A percentile compares a stretch with the other conserved stretches of the same genome.
Conservation (phyloP, 2,113 vertebrate genomes). For the Oreocharis arfaki region DNA sequence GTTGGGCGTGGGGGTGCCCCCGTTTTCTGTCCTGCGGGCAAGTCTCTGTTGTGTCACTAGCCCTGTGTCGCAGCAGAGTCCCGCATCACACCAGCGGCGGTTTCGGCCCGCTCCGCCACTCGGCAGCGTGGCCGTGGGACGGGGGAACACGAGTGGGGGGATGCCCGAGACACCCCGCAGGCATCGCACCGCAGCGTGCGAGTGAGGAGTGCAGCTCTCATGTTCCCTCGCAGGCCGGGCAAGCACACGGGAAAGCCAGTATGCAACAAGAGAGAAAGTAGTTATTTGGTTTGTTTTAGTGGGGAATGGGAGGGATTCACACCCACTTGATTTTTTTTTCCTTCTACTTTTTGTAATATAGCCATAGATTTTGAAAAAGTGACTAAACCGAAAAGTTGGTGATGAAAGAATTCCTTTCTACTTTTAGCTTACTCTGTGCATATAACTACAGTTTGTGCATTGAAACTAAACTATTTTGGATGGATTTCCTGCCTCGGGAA, state of each 20-base stretch:
- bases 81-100: background rate
- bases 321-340: background rate
- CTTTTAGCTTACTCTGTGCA: background rate
- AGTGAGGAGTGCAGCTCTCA: background rate
- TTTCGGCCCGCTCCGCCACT: background rate
- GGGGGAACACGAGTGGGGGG: background rate
- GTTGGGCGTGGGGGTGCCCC: background rate
- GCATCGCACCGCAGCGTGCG: background rate
- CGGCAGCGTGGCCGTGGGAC: background rate
- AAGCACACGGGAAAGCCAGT: background rate
- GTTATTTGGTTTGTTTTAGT: background rate
- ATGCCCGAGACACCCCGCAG: background rate
- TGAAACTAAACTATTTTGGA: background rate
- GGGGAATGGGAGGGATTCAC: background rate
- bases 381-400: background rate
- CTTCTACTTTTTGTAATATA: background rate
- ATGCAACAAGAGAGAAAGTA: background rate
- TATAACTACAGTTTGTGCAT: background rate
- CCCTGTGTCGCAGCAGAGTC: background rate
- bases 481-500: conserved; percentile 32
- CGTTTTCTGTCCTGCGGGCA: background rate
- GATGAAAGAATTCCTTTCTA: background rate
- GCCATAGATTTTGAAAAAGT: background rate
- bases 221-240: accelerated
- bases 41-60: background rate